Base-by-base conservation (phyloP, 2,113 vertebrate species). In the Salvator merianae region DNA sequence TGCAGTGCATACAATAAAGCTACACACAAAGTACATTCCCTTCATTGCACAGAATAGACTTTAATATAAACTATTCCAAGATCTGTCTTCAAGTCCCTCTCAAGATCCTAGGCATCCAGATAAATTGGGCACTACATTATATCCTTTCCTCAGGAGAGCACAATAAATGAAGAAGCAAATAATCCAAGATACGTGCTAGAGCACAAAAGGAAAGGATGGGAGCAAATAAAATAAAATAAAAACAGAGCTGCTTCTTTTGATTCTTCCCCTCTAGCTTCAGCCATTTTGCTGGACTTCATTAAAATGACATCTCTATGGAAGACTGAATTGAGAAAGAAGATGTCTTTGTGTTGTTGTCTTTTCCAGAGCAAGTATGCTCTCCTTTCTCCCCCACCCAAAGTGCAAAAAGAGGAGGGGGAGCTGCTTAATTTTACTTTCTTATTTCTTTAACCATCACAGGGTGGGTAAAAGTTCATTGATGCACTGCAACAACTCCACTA, bases 271-370 rank as follows among this genome's bases (percentile, higher is more conserved):
- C 70, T 85, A 88, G 81, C 77, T 75, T 78, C 79, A 90, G 75
- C 74, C 90, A 93, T 92, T 89, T 93, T 89, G 59, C 55, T 76
- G 83, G 79, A 43, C 87, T 93, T 90, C 89, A 89, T 94, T 91
- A 88, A 93, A 93, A 91, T 69, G 78, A 0, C 7, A 82, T 81
- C 32, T 91, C 84, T 91, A 84, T 36, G 89, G 79, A 92, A 63
- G 74, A 30, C 62, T 84, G 88, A 38, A 47, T 83, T 92, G 87
- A 86, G 85, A 87, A 22, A 82, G 30, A 82, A 88, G 66, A 20
- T 53, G 50, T 59, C 20, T 59, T 20, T 59, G 55, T 59, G 16
- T 20, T 30, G 87, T 28, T n/a, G 7, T 32, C 3, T 66, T 24
- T 66, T 7, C 30, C 81, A 83, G 55, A 85, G 59, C 38, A 26